Conservation (phyloP, 1,140 invertebrate species). For the Tetramorium alpestre region DNA sequence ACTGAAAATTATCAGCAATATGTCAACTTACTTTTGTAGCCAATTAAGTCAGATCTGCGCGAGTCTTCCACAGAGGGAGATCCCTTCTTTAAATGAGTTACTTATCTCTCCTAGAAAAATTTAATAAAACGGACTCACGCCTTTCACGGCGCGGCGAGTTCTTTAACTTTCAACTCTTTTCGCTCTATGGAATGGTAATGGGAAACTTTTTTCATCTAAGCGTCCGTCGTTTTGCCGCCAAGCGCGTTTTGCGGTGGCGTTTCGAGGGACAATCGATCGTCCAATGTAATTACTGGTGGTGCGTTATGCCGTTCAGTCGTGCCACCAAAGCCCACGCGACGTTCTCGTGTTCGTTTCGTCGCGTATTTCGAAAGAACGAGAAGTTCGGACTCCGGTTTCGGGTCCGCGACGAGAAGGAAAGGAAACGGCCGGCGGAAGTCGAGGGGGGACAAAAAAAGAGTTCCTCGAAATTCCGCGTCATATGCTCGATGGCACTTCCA, state of each 20-base stretch:
- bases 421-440: slow-evolving; percentile 11
- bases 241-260: slow-evolving; percentile 19
- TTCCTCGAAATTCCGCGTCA: slow-evolving; percentile 82
- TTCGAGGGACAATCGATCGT: slow-evolving; percentile 55
- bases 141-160: not conserved
- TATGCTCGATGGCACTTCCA: slow-evolving; percentile 78
- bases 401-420: not conserved
- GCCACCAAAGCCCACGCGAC: slow-evolving; percentile 6
- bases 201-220: slow-evolving; percentile 48
- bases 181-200: slow-evolving; percentile 7
- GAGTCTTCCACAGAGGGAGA: not conserved
- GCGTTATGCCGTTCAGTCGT: not conserved
- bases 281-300: slow-evolving; percentile 29
- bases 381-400: slow-evolving; percentile 11
- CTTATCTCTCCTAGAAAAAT: slow-evolving; percentile 49
- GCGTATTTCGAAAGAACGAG: slow-evolving; percentile 20
- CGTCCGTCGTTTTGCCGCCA: slow-evolving; percentile 26
- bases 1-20: slow-evolving; percentile 11
- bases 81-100: slow-evolving; percentile 14
- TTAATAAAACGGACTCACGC: slow-evolving; percentile 37
- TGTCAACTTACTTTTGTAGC: slow-evolving; percentile 8
- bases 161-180: slow-evolving; percentile 16
- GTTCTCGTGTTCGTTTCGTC: not conserved
- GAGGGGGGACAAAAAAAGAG: slow-evolving; percentile 68
- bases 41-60: not conserved